phyloP scores from a whole-genome alignment of 2,888 invertebrate genomes.

The Leptinotarsa tumamoca region DNA sequence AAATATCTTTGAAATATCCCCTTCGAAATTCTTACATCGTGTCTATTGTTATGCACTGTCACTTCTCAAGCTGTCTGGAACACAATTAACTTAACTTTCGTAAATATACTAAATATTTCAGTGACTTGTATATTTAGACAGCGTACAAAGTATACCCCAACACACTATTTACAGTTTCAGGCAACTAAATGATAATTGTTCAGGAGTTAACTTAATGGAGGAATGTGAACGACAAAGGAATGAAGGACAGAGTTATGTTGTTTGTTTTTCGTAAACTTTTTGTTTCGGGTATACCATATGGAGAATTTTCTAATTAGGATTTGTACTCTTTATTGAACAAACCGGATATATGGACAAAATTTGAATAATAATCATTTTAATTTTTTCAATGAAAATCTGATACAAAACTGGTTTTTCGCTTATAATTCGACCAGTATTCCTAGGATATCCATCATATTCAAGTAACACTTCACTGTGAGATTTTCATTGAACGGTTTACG shows the following conservation, averaged over 20 bases:
- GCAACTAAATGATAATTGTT: slow-evolving; percentile 40
- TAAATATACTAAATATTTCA: slow-evolving; percentile 50
- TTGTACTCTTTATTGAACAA: no score
- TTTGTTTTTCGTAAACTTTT: slow-evolving; percentile 22
- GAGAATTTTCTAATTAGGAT: not conserved
- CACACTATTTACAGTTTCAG: slow-evolving; percentile 36
- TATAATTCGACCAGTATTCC: no score
- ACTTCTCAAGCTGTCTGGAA: slow-evolving; percentile 49
- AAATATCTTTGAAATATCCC: slow-evolving; percentile 41
- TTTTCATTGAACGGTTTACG: no score
- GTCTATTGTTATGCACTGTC: slow-evolving; percentile 51
- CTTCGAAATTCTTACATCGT: slow-evolving; percentile 42
- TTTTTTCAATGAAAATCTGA: no score
- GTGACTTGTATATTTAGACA: slow-evolving; percentile 49
- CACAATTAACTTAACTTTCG: slow-evolving; percentile 49
- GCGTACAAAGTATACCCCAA: slow-evolving; percentile 35
- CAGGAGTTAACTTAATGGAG: slow-evolving; percentile 32
- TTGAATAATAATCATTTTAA: no score
- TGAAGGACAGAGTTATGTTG: slow-evolving; percentile 38
- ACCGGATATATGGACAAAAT: no score
- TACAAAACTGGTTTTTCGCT: no score
- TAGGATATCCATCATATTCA: no score
- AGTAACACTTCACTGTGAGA: no score
- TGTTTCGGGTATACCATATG: not conserved
- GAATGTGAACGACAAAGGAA: slow-evolving; percentile 39